Conservation (phyloP, 2,113 vertebrate species). For the Cyanoderma ruficeps region DNA sequence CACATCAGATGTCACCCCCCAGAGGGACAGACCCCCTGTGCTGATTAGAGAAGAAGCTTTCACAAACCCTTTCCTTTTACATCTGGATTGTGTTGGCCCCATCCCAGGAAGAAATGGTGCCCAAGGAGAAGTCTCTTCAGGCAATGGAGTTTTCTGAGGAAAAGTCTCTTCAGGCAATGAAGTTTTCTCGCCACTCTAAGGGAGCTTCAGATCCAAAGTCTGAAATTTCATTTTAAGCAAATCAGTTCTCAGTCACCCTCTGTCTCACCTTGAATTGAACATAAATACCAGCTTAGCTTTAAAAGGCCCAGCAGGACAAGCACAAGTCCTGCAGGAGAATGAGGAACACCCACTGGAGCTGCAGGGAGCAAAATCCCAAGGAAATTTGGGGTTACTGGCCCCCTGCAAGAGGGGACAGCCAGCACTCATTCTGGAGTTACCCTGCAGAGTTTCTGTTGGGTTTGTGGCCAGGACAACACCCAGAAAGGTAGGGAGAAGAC, state of each 20-base stretch:
- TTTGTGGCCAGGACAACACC: background rate
- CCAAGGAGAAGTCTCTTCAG: background rate
- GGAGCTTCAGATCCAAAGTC: background rate
- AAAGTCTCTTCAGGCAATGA: background rate
- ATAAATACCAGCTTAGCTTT: background rate
- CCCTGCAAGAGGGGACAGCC: rapidly evolving
- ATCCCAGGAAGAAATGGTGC: background rate
- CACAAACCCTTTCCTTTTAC: background rate
- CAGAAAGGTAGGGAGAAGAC: background rate
- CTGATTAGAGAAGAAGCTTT: background rate
- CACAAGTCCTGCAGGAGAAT: background rate
- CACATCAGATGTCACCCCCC: background rate
- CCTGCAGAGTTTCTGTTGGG: background rate
- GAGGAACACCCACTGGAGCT: background rate
- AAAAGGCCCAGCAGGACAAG: background rate
- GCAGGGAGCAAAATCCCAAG: background rate
- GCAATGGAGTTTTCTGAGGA: background rate
- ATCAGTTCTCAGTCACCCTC: background rate
- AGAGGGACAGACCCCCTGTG: background rate
- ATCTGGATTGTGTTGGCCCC: background rate
- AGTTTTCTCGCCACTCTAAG: background rate
- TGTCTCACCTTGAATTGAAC: background rate
- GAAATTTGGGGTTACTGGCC: background rate
- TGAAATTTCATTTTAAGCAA: background rate
- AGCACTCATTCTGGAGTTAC: background rate